phyloP scores from a whole-genome alignment of 2,888 invertebrate species.

The Cephus pygmeus region DNA sequence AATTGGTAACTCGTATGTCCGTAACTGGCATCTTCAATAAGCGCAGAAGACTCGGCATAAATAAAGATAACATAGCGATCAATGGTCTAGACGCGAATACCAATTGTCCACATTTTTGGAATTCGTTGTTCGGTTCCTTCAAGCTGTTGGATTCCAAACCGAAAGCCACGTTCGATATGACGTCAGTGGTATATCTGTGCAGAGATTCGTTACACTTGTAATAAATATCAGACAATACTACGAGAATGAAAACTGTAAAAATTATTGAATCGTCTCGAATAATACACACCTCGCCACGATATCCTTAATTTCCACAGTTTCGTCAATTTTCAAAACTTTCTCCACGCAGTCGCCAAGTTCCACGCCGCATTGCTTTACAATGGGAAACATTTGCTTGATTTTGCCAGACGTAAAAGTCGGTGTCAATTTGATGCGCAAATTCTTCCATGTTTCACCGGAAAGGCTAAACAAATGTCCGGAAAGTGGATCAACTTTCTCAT shows the following conservation, averaged over 20 bases:
- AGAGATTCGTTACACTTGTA: too few species aligned
- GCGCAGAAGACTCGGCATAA: background rate
- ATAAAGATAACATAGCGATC: background rate
- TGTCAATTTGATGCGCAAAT: conserved; percentile 73
- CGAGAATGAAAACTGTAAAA: too few species aligned
- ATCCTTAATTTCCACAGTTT: conserved; percentile 44
- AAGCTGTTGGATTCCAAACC: conserved; percentile 62
- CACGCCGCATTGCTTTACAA: conserved; percentile 70
- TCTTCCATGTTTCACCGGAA: conserved; percentile 73
- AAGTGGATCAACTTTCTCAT: conserved; percentile 72
- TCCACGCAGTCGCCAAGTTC: conserved; percentile 68
- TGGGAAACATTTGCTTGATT: conserved; percentile 74
- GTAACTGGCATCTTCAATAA: background rate
- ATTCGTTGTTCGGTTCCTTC: conserved; percentile 55
- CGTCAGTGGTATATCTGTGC: conserved; percentile 61
- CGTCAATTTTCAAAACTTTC: conserved; percentile 43
- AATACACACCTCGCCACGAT: background rate
- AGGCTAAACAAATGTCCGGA: conserved; percentile 73
- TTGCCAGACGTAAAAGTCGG: conserved; percentile 77
- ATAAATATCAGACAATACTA: too few species aligned
- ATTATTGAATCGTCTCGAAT: too few species aligned
- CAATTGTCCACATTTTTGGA: conserved; percentile 38
- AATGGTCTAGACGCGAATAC: conserved; percentile 16
- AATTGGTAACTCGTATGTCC: conserved; percentile 19
- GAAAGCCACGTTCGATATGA: conserved; percentile 65